Evolutionary conservation across 2,888 invertebrate genomes (phyloP).

Genomic region (Mimachlamys varia): DNA sequence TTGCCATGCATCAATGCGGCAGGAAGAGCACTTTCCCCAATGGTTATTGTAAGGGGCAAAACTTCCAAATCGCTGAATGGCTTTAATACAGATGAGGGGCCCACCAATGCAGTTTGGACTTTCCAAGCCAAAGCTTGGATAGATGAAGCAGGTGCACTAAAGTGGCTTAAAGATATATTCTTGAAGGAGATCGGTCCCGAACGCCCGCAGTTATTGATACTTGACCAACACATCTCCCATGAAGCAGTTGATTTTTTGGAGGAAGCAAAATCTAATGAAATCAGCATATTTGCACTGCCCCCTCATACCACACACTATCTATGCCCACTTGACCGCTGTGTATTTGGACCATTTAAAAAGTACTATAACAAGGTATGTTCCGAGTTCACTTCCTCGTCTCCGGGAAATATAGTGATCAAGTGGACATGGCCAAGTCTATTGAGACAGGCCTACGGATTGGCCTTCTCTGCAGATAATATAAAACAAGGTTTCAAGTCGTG

Average conservation of each 20-base stretch:
- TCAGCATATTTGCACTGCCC: slow-evolving; percentile 30
- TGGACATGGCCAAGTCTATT: slow-evolving; percentile 35
- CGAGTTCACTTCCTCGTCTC: neutral
- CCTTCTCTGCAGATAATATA: neutral
- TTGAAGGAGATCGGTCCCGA: neutral
- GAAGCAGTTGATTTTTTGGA: slow-evolving; percentile 21
- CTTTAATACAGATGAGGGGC: slow-evolving; percentile 29
- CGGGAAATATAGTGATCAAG: neutral
- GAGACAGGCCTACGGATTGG: neutral
- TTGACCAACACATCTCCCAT: slow-evolving; percentile 24
- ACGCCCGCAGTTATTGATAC: slow-evolving; percentile 37
- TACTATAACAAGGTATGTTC: neutral
- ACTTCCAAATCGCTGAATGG: slow-evolving; percentile 42
- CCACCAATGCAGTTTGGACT: slow-evolving; percentile 20
- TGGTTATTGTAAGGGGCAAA: slow-evolving; percentile 41
- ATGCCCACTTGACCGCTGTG: slow-evolving; percentile 28
- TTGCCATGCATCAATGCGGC: too few species aligned
- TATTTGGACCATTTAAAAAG: slow-evolving; percentile 38
- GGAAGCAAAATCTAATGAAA: neutral
- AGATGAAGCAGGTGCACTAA: neutral
- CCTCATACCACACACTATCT: slow-evolving; percentile 35
- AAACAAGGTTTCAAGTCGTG: neutral
- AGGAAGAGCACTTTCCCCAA: slow-evolving; percentile 35
- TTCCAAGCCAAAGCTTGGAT: slow-evolving; percentile 37
- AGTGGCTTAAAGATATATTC: slow-evolving; percentile 16